Percentiles rank a stretch among this genome's conserved stretches.
Evolutionary conservation across 1,140 invertebrate species (phyloP).

Genomic region (Coptotermes formosanus): DNA sequence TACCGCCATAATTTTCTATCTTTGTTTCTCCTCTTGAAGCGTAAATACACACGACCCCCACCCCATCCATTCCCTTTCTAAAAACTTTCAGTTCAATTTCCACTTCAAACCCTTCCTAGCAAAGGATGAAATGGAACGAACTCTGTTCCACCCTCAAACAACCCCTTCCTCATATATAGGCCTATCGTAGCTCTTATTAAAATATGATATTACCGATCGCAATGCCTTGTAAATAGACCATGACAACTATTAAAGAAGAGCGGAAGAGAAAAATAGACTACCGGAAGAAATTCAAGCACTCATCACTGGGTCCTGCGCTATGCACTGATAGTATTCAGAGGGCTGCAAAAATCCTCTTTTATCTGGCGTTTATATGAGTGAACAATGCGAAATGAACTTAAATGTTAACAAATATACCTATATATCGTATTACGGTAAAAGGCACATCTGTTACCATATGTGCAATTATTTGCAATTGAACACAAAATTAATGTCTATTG

Average conservation of each 20-base stretch:
- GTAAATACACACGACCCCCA: constrained; percentile 13
- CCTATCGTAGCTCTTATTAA: constrained; percentile 8
- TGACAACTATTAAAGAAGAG: neutral
- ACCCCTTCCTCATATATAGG: neutral
- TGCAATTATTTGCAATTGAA: too few relatives aligned
- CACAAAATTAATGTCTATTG: too few relatives aligned
- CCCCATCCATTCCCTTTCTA: constrained; percentile 2
- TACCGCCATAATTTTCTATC: constrained; percentile 29
- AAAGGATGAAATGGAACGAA: constrained; percentile 6
- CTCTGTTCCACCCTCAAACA: neutral
- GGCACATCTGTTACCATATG: too few relatives aligned
- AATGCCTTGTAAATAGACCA: neutral
- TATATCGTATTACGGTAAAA: too few relatives aligned
- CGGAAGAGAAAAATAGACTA: neutral
- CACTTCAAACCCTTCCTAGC: neutral
- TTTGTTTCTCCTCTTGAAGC: neutral
- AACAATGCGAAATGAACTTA: too few relatives aligned
- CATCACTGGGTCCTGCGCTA: neutral
- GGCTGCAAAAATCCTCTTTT: neutral
- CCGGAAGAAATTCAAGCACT: neutral
- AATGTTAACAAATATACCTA: too few relatives aligned
- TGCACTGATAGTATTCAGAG: too few relatives aligned
- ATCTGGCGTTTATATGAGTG: too few relatives aligned
- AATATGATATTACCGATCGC: neutral
- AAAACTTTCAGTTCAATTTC: constrained; percentile 22